Evolutionary conservation across 2,888 invertebrate species (phyloP), one percentile per base, ranked within the genome.

Genomic region (Troglohyphantes excavatus): DNA sequence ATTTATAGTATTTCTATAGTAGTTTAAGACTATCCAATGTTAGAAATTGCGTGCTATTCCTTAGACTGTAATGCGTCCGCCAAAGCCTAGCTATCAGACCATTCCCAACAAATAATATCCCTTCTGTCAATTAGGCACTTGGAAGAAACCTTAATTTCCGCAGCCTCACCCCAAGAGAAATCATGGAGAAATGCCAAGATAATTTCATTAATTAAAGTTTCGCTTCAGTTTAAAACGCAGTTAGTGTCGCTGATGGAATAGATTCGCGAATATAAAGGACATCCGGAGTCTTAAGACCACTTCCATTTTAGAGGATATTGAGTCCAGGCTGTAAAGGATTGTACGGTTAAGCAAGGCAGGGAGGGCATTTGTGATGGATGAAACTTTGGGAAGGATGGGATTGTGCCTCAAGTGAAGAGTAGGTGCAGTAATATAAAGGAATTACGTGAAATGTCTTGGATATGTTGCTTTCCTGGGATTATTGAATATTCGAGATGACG

Each of bases 201-300:
- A 84, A 84, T 84, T 84, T 84, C 75, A 84, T 84, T 84, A 76
- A 84, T 84, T 84, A 84, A 84, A 84, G 84, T 65, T 53, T 63
- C 65, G 43, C 39, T 17, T 27, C 65, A 65, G 75, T 84, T 84
- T 84, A 75, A 84, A 84, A 76, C 59, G 73, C 67, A 84, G 75
- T 73, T 46, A 68, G 72, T 53, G 68, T 43, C 27, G 68, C 53
- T 26, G 68, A 53, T 81, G 68, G 68, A 43, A 26, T 78, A 23
- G 78, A 65, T 65, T 78, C 17, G 78, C 17, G 67, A 68, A 81
- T 81, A 79, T 79, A 59, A 72, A 70, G n/a, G 61, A 21, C 39
- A 26, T 72, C 39, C 33, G 11, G 53, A 53, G n/a, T 17, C 53
- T 53, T 53, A n/a, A 53, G n/a, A 39, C 23, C 21, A 33, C 33